phyloP scores from a whole-genome alignment of 2,797 vertebrate genomes.

The Gobionotothen gibberifrons region DNA sequence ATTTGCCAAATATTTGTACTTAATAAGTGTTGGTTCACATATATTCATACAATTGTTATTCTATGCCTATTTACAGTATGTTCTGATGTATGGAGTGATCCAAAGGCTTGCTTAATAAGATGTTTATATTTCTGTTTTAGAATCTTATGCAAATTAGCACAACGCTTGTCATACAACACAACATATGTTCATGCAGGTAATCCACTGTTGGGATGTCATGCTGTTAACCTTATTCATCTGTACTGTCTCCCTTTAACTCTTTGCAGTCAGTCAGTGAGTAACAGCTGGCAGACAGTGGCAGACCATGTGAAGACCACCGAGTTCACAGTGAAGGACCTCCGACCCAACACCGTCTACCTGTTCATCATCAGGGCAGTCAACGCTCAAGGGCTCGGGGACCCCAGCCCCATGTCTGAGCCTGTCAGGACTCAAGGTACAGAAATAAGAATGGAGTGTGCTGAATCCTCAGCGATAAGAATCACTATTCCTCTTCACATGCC shows the following conservation, averaged over 20 bases:
- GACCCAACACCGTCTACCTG: constrained; percentile 95
- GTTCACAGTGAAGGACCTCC: constrained; percentile 88
- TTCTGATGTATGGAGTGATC: no score
- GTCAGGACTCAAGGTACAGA: constrained; percentile 93
- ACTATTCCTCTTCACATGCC: constrained; percentile 7
- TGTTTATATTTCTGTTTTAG: no score
- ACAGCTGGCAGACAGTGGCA: constrained; percentile 95
- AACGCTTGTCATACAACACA: no score
- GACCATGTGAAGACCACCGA: constrained; percentile 91
- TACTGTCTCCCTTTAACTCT: constrained; percentile 9
- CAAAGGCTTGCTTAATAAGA: no score
- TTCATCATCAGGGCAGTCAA: constrained; percentile 96
- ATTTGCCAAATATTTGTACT: no score
- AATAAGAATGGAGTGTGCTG: neutral
- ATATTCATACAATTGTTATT: no score
- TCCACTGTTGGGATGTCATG: no score
- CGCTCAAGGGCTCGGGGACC: constrained; percentile 93
- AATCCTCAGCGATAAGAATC: neutral
- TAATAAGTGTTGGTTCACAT: no score
- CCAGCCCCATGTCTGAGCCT: constrained; percentile 94
- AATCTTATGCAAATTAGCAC: no score
- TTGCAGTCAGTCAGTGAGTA: constrained; percentile 94
- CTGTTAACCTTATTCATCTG: no score
- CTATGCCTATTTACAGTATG: no score
- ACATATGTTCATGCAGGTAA: no score